Evolutionary conservation across 2,888 invertebrate genomes (phyloP), one percentile per base, ranked within the genome.

Genomic region (Galerucella calmariensis): DNA sequence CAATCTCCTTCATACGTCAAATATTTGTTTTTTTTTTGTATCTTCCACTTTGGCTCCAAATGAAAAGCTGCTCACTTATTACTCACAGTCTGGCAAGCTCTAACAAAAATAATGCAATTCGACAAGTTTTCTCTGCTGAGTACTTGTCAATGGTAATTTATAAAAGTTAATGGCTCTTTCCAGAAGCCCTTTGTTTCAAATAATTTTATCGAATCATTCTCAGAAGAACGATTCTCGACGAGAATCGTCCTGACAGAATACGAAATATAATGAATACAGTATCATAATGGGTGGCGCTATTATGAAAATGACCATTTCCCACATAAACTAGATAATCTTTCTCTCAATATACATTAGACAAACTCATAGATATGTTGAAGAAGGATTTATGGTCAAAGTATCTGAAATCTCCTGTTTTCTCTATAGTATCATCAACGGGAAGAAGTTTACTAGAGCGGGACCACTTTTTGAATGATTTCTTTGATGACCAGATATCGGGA

Each of bases 41-140:
- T 48, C 14, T 14, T 48, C 48, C 48, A 14, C 48, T 48, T 48
- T 48, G 48, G 14, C 3, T 14, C 48, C 14, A 14, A 48, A 48
- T 14, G 11, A 12, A 48, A 48, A 48, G 14, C 48, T 12, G 5
- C 48, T 48, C 14, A 5, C 14, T 11, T 48, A 48, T 48, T 48
- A 48, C 12, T 35, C 1, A 62, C 35, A 27, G 62, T 62, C 62
- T 35, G 35, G 62, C 35, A 61, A 62, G 10, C 20, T 69, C 61
- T 27, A 61, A 61, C 69, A 61, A 67, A 77, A 79, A 77, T 80
- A 79, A 78, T 79, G 77, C 70, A 78, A 79, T 78, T 79, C 77
- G 78, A 77, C 79, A 76, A 75, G 77, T 78, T 76, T 73, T 72
- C 74, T 65, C 77, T 48, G 69, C 58, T 62, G 70, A 61, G 70